Base-by-base conservation (phyloP, 2,888 invertebrate genomes). In the Microplitis manilae region DNA sequence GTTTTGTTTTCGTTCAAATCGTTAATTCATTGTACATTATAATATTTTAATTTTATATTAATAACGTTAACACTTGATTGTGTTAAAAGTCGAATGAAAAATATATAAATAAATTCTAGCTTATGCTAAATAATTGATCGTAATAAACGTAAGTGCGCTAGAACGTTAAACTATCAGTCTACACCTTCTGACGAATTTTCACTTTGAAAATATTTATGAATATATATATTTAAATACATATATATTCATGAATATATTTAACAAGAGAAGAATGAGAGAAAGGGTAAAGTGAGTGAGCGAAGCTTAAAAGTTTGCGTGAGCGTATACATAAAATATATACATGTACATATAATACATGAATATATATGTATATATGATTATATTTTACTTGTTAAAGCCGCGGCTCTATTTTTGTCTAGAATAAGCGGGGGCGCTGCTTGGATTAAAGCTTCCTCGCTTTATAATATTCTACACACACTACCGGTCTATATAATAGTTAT, bases 371-470 rank as follows among this genome's bases (percentile, higher is more conserved):
- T 50, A 50, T 13, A 50, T 30, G 30, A 30, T 30, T 30, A 13
- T 13, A 50, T 50, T 50, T 50, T 64, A 84, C 80, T 82, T 81
- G 81, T 82, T 80, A 83, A 83, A 84, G 83, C 85, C 84, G 85
- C 83, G 84, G 78, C 83, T 85, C 87, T 88, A 88, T 88, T 88
- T 88, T 83, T 80, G 74, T 62, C 79, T 77, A 75, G 76, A 79
- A 80, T 81, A 81, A 81, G 86, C 87, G 87, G 86, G 86, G 88
- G 87, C 85, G 87, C 84, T 81, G 82, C 82, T 83, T 82, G 80
- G 81, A 83, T 86, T 81, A 82, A 84, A 83, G 83, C 83, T 83
- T 81, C 80, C 81, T 81, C 81, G 83, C 85, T 82, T 79, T 60
- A 77, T 73, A 69, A 65, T 41, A 83, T 82, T 77, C 79, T 80